phyloP scores from a whole-genome alignment of 2,888 invertebrate genomes.

The Amphipyra tragopoginis region DNA sequence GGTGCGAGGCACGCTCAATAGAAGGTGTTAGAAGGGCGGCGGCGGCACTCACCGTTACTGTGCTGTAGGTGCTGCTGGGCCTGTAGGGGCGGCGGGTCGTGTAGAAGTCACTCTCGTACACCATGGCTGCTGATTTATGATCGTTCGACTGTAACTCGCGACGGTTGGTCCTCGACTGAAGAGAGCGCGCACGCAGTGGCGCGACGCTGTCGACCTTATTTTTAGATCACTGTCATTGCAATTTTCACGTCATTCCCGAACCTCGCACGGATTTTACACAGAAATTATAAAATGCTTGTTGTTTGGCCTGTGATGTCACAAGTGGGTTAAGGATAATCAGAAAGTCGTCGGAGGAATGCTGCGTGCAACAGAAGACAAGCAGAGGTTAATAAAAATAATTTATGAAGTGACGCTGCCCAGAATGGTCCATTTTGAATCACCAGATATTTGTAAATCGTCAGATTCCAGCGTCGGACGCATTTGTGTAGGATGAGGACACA shows the following conservation, averaged over 20 bases:
- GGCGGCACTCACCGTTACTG: conserved; percentile 90
- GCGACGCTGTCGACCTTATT: conserved; percentile 80
- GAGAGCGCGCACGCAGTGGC: conserved; percentile 70
- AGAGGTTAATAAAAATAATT: conserved; percentile 67
- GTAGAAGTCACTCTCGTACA: conserved; percentile 98
- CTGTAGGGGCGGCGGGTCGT: conserved; percentile 96
- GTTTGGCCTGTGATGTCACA: conserved; percentile 67
- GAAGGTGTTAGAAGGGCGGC: conserved; percentile 73
- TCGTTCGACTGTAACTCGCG: conserved; percentile 87
- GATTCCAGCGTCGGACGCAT: conserved; percentile 52
- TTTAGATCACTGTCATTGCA: conserved; percentile 90
- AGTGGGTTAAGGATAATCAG: conserved; percentile 85
- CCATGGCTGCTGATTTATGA: conserved; percentile 91
- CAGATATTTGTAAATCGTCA: conserved; percentile 39
- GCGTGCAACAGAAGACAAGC: conserved; percentile 44
- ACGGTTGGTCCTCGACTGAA: conserved; percentile 87
- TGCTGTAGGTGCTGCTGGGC: conserved; percentile 94
- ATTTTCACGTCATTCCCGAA: conserved; percentile 85
- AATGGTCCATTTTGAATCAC: conserved; percentile 56
- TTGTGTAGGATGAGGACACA: conserved; percentile 58
- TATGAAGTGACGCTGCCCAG: conserved; percentile 18
- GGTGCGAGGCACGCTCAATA: conserved; percentile 78
- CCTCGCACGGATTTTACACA: conserved; percentile 73
- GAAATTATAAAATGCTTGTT: conserved; percentile 74
- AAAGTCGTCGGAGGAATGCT: conserved; percentile 65